Evolutionary conservation across 2,113 vertebrate species (phyloP), one percentile per base, ranked within the genome.

Genomic region (Plotosus lineatus): DNA sequence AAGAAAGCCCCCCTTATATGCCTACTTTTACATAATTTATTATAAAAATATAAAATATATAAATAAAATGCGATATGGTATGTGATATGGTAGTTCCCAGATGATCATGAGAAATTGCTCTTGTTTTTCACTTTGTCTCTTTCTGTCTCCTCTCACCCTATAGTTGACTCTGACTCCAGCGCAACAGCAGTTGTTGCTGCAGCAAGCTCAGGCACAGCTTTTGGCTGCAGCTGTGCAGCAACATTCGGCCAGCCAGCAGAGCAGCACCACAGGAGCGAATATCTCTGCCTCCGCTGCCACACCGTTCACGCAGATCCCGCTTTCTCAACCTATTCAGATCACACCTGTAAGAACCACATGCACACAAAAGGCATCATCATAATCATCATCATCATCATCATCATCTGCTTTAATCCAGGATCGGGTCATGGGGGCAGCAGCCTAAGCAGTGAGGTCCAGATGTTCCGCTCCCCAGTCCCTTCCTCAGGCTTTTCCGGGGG

Each of bases 241-340:
- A 91, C 98, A 99, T 82, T 98, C 98, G 2, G 96, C 97, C 92
- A 96, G 87, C 90, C 97, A 99, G 90, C 98, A 99, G 94, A 97
- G 95, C 93, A 94, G 94, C 85, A 96, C 96, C 85, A 97, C 96
- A 2, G 98, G 98, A 85, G 97, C 97, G 88, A 97, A 92, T 94
- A 99, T 99, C 95, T 99, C 97, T 4, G 97, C 98, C 89, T 95
- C 97, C n/a, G 97, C 97, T 89, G 97, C 97, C 86, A 96, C 98
- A 2, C 98, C 98, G 85, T 97, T 99, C 90, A 98, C 97, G 78
- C 98, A 99, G 94, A 95, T 99, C 83, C 96, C 97, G 87, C 93
- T 98, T 84, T 97, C 96, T 55, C 98, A 99, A 92, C 96, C 98
- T 90, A 97, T 99, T 89, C 98, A 98, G 93, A 97, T 99, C 82